Evolutionary conservation across 2,888 invertebrate genomes (phyloP), one percentile per base, ranked within the genome.

Genomic region (Trichacis sp.): DNA sequence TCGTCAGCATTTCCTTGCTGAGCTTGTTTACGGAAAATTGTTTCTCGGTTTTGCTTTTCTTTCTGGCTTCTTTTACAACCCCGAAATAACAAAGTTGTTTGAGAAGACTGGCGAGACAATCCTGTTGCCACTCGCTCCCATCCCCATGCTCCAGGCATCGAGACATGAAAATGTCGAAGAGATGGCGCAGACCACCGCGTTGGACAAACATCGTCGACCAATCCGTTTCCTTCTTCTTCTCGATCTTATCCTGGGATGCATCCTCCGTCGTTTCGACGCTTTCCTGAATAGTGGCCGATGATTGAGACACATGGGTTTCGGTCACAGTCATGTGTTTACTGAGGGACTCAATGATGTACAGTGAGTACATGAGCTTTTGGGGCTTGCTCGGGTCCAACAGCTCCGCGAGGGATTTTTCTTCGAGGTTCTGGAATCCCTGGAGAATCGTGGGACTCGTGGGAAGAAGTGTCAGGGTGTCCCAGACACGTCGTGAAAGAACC

Each of bases 281-380:
- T 52, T n/a, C 64, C 57, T 1, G 69, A 52, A 30, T 74, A 36
- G 38, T 53, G 2, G 71, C 60, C 0, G 69, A 57, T 1, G 74
- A 70, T 1, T 64, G 53, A 1, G 61, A 60, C 1, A 70, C 49
- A 1, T 24, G 24, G 24, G 72, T 62, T 1, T 74, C 68, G 15
- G 24, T 46, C 17, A 73, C 57, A 3, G 74, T 63, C 36, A 60
- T 75, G 12, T 75, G 74, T 60, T 85, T 85, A 67, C 88, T 88
- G 18, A 94, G 85, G 33, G 91, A 91, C 81, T 94, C 94, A 0
- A 97, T 93, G 70, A 97, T 96, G 82, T 96, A 96, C 63, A 97
- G 85, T 0, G 95, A 95, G 82, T 97, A 97, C 95, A 97, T 96
- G 52, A 97, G 89, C 81, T 96, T 96, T 84, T 97, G 97, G 0